Conservation (phyloP, 2,797 vertebrate species). For the Carcharodon carcharias region DNA sequence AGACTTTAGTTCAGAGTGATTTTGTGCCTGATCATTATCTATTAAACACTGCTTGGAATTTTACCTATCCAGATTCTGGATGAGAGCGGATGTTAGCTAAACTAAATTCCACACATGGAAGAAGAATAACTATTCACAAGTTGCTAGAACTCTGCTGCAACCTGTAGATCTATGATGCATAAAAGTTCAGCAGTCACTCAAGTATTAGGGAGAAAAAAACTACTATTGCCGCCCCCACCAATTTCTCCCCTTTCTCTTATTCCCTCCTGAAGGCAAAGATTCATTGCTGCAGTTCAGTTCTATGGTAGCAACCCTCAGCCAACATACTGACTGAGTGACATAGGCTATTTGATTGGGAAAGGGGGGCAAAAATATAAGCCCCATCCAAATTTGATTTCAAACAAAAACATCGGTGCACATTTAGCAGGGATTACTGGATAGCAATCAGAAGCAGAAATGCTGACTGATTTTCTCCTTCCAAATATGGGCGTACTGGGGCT, state of each 20-base stretch:
- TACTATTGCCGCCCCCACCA: neutral
- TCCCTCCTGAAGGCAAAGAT: neutral
- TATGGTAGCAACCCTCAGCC: neutral
- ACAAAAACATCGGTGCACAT: no score
- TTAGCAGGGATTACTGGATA: no score
- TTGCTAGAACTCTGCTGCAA: neutral
- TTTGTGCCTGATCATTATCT: neutral
- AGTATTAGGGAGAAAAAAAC: neutral
- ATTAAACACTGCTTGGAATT: neutral
- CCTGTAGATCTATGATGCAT: neutral
- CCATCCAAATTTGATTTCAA: no score
- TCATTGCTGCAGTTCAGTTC: neutral
- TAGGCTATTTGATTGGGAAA: neutral
- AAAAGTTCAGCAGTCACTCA: neutral
- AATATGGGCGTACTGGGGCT: no score
- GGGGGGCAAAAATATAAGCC: no score
- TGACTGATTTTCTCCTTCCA: no score
- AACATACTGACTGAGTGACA: neutral
- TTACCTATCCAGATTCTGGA: neutral
- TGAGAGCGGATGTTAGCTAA: neutral
- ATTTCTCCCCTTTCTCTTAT: neutral
- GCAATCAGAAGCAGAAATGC: no score
- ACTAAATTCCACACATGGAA: neutral
- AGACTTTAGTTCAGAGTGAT: neutral
- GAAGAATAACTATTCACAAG: neutral